These are phyloP conservation scores for Tokudaia muenninki DNA, from an alignment of 2,797 vertebrate genomes.

Conservation along the genomic window DNA sequence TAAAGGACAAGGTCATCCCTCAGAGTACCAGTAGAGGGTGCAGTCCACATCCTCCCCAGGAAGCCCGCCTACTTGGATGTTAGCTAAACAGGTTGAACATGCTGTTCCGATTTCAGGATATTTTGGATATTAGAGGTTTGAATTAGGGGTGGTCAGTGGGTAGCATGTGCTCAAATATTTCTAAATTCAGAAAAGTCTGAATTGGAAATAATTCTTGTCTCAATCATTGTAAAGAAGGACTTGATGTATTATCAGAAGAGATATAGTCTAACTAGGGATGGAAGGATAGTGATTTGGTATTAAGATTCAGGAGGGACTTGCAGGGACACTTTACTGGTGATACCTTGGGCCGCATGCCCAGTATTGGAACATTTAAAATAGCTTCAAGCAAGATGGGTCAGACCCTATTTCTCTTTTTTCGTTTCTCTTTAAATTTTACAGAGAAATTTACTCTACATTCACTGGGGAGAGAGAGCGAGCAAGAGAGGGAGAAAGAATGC, in stretches of 20 bases:
- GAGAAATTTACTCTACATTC: neutral
- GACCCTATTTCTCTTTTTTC: neutral
- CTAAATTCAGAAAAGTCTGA: neutral
- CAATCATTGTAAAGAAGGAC: neutral
- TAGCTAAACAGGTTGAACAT: neutral
- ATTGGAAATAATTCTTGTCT: neutral
- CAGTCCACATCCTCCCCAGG: fast-evolving
- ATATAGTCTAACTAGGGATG: neutral
- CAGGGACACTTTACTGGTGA: neutral
- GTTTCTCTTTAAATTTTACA: neutral
- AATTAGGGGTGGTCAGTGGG: neutral
- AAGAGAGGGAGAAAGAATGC: neutral
- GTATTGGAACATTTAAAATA: neutral
- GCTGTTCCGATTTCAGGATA: neutral
- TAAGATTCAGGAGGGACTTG: neutral
- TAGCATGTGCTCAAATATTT: neutral
- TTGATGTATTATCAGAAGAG: neutral
- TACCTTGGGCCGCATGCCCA: neutral
- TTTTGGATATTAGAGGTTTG: neutral
- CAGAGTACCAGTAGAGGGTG: fast-evolving
- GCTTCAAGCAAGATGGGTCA: neutral
- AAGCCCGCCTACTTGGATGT: neutral
- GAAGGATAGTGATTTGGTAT: neutral
- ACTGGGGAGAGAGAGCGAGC: neutral
- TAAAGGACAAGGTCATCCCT: neutral